These are phyloP conservation scores for Gulo gulo DNA, from an alignment of 2,113 vertebrate genomes.

Conservation along the genomic window DNA sequence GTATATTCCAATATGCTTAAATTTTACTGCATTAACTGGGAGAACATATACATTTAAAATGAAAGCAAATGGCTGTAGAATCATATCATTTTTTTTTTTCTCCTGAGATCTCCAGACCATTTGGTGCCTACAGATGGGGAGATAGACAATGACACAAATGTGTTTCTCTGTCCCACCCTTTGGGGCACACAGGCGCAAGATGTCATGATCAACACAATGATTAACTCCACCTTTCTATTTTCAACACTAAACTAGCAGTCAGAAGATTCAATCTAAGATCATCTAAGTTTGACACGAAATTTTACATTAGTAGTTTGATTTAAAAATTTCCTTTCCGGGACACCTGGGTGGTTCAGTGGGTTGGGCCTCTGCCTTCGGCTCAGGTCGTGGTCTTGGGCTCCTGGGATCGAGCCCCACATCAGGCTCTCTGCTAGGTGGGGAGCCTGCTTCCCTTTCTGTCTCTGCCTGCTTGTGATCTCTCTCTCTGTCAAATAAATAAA, in stretches of 20 bases:
- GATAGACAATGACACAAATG: accelerated
- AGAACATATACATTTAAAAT: not conserved
- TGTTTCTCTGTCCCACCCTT: not conserved
- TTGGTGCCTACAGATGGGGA: accelerated
- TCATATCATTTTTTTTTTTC: not conserved
- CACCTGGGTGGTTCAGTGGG: too few species aligned
- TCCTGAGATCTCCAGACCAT: not conserved
- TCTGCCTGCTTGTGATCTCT: too few species aligned
- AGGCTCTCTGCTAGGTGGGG: too few species aligned
- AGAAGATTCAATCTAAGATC: not conserved
- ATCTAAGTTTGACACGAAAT: not conserved
- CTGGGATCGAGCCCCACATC: too few species aligned
- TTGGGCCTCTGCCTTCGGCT: too few species aligned
- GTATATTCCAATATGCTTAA: not conserved
- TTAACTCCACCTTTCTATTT: not conserved
- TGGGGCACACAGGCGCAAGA: too few species aligned
- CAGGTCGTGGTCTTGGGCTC: too few species aligned
- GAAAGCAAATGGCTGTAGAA: not conserved
- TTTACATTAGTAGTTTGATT: not conserved
- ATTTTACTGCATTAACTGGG: not conserved
- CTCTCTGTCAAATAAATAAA: too few species aligned
- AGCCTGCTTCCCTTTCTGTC: too few species aligned
- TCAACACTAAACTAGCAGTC: not conserved
- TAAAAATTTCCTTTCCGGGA: not conserved
- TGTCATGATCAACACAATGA: not conserved